Conservation (phyloP, 2,797 vertebrate species). For the Acanthornis magna region DNA sequence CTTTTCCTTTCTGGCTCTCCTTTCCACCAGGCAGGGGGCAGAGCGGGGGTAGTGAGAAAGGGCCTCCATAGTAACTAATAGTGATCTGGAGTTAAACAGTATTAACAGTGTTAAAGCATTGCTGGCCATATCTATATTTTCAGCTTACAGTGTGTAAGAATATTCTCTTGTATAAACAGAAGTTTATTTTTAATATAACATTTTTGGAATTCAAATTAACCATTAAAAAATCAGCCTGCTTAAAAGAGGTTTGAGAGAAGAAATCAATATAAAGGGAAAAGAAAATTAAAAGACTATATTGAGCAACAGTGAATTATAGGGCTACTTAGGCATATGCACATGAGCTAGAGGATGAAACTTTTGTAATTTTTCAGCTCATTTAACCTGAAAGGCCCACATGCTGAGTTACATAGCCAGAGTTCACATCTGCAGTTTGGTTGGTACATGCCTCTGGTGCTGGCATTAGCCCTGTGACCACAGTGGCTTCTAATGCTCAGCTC, state of each 20-base stretch:
- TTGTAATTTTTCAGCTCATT: conserved; percentile 66
- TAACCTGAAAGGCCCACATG: conserved; percentile 65
- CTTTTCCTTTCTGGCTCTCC: not conserved
- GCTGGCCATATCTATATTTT: not conserved
- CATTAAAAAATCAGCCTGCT: not conserved
- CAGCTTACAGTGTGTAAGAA: not conserved
- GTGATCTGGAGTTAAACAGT: not conserved
- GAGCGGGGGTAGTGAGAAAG: not conserved
- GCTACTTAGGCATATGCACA: not conserved
- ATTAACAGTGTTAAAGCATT: not conserved
- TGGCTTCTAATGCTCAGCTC: conserved; percentile 63
- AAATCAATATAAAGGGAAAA: not conserved
- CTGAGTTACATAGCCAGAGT: conserved; percentile 53
- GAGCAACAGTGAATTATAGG: conserved; percentile 28
- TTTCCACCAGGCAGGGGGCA: not conserved
- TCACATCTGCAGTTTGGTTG: conserved; percentile 74
- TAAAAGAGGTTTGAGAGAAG: not conserved
- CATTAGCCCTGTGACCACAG: conserved; percentile 73
- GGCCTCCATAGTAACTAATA: not conserved
- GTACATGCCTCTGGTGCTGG: conserved; percentile 68
- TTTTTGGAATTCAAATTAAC: not conserved
- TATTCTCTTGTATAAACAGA: not conserved
- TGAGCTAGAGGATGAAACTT: conserved; percentile 52
- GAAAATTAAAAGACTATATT: not conserved
- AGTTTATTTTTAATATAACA: not conserved